A percentile compares a stretch with the other conserved stretches of the same genome.
Conservation (phyloP, 37 sponge, comb jelly and placozoan genomes). For the Ianthella basta region DNA sequence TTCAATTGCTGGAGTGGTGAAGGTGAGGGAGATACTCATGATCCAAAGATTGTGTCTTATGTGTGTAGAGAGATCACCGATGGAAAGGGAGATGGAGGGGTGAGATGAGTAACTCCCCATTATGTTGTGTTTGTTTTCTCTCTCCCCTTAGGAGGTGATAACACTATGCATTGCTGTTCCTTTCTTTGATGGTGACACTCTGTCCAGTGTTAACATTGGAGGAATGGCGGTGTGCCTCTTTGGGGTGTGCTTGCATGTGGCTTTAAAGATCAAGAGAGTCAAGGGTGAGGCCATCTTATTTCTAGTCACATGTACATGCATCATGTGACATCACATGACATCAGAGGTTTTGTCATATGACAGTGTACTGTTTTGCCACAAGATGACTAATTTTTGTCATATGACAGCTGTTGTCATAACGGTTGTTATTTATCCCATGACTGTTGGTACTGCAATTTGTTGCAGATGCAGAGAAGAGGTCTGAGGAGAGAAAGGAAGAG, state of each 20-base stretch:
- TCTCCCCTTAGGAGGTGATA: conserved; percentile 73
- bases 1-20: conserved; percentile 86
- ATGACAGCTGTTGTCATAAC: no score
- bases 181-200: conserved; percentile 70
- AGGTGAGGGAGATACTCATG: conserved; percentile 57
- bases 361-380: no score
- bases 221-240: conserved; percentile 90
- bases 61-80: no score
- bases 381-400: no score
- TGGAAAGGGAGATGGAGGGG: no score
- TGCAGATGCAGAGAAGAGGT: conserved; percentile 1
- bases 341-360: no score
- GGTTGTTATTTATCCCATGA: no score
- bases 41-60: no score
- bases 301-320: background rate
- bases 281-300: conserved; percentile 37
- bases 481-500: background rate
- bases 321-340: no score
- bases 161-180: conserved; percentile 77
- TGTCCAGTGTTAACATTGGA: conserved; percentile 73
- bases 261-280: conserved; percentile 55
- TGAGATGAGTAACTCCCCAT: no score
- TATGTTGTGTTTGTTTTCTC: background rate
- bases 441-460: background rate
- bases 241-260: conserved; percentile 84